phyloP scores from a whole-genome alignment of 2,888 invertebrate genomes.

The Philereme vetulata region DNA sequence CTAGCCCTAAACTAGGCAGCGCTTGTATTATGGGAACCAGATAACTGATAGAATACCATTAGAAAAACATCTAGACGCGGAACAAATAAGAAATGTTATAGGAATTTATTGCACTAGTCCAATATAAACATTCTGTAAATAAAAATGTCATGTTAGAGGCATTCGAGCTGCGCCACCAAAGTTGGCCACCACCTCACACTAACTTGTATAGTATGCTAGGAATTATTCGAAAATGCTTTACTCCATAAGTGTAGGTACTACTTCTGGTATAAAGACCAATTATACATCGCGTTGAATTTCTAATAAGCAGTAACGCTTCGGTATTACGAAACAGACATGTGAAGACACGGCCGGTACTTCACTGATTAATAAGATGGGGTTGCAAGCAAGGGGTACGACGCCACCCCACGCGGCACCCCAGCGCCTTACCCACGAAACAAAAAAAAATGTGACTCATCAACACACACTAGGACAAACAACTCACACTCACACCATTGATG shows the following conservation, averaged over 20 bases:
- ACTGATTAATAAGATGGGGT: conserved; percentile 84
- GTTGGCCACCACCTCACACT: too few relatives aligned
- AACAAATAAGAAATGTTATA: too few relatives aligned
- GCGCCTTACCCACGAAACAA: conserved; percentile 84
- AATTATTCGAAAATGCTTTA: too few relatives aligned
- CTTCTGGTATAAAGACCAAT: conserved; percentile 34
- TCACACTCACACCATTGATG: conserved; percentile 51
- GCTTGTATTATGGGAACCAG: too few relatives aligned
- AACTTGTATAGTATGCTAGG: too few relatives aligned
- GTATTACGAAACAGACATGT: conserved; percentile 74
- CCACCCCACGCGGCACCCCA: conserved; percentile 77
- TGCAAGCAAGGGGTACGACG: conserved; percentile 76
- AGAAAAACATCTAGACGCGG: too few relatives aligned
- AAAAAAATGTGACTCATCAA: conserved; percentile 85
- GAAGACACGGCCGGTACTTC: conserved; percentile 81
- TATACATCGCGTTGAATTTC: conserved; percentile 54
- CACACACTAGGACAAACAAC: conserved; percentile 74
- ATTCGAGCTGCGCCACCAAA: too few relatives aligned
- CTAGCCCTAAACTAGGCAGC: too few relatives aligned
- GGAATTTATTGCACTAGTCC: too few relatives aligned
- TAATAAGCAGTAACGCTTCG: conserved; percentile 69
- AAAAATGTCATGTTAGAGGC: too few relatives aligned
- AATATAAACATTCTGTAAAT: too few relatives aligned
- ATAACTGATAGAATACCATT: too few relatives aligned
- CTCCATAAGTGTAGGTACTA: background rate